Percentiles rank a stretch among this genome's conserved stretches.
Evolutionary conservation across 2,888 invertebrate species (phyloP).

Genomic region (Podabrus alpinus): DNA sequence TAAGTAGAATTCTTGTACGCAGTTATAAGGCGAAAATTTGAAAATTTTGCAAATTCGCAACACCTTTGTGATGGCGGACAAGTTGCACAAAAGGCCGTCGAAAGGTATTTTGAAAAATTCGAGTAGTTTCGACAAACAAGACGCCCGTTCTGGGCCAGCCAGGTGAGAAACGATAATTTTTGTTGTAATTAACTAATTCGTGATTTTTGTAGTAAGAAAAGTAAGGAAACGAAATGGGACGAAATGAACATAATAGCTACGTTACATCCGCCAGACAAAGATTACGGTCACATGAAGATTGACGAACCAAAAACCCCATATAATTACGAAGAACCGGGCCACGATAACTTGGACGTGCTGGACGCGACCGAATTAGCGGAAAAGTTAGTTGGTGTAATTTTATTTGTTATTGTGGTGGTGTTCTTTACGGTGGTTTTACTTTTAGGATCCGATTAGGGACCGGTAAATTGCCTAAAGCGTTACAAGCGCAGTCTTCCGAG

Average conservation of each 20-base stretch:
- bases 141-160: constrained; percentile 40
- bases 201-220: constrained; percentile 41
- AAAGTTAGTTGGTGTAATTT: constrained; percentile 55
- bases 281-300: constrained; percentile 99
- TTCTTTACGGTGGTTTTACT: neutral
- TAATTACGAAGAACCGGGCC: constrained; percentile 58
- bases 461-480: constrained; percentile 56
- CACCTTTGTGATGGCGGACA: constrained; percentile 66
- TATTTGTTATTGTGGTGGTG: neutral
- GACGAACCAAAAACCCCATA: constrained; percentile 98
- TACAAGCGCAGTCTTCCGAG: constrained; percentile 48
- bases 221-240: constrained; percentile 83
- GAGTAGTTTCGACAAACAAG: constrained; percentile 82
- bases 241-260: constrained; percentile 99
- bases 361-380: constrained; percentile 78
- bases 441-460: constrained; percentile 53
- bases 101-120: constrained; percentile 93
- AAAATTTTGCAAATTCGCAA: neutral
- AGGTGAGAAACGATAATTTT: constrained; percentile 28
- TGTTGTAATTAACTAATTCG: neutral
- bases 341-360: constrained; percentile 61
- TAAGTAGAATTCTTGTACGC: neutral
- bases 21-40: neutral
- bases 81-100: constrained; percentile 79
- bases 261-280: constrained; percentile 95